Evolutionary conservation across 1,140 invertebrate species (phyloP), one percentile per base, ranked within the genome.

Genomic region (Telenomus remus): DNA sequence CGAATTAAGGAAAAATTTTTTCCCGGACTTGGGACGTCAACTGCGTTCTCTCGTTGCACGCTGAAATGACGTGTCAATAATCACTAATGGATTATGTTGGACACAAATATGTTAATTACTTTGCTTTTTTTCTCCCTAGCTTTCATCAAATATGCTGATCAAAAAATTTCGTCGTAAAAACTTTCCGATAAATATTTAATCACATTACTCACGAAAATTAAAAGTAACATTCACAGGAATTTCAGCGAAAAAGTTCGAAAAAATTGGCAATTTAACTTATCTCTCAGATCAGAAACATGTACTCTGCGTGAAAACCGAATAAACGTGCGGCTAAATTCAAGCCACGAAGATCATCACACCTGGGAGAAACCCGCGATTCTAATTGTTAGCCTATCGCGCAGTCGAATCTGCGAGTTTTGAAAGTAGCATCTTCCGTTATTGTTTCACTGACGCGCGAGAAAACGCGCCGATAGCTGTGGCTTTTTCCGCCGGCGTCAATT

Each of bases 401-500:
- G 11, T 11, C 1, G 12, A 44, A 44, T 12, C 43, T 14, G n/a
- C n/a, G 43, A 44, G 43, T 12, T 44, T 44, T 12, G 43, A 44
- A 44, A 44, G 43, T 12, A 7, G n/a, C 13, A 8, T 48, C 49
- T 43, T 57, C 55, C 37, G 55, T 51, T 51, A 53, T 53, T 59
- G 35, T 61, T 54, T 37, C 14, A 0, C 16, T n/a, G 43, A 11
- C 60, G 60, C 43, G 11, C 15, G 43, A 47, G 37, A 55, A 44
- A 53, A 14, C 19, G 13, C 11, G 50, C 39, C 43, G 37, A 33
- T 34, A 27, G 49, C 9, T 11, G 14, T 65, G 43, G 43, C 61
- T 48, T 66, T 68, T 59, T 53, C 64, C 64, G 43, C 19, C 50
- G 13, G n/a, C 68, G 11, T 69, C 53, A 65, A 65, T 76, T 69